These are phyloP conservation scores for Ctenochaetus hawaiiensis DNA, from an alignment of 2,797 vertebrate species.

Conservation along the genomic window DNA sequence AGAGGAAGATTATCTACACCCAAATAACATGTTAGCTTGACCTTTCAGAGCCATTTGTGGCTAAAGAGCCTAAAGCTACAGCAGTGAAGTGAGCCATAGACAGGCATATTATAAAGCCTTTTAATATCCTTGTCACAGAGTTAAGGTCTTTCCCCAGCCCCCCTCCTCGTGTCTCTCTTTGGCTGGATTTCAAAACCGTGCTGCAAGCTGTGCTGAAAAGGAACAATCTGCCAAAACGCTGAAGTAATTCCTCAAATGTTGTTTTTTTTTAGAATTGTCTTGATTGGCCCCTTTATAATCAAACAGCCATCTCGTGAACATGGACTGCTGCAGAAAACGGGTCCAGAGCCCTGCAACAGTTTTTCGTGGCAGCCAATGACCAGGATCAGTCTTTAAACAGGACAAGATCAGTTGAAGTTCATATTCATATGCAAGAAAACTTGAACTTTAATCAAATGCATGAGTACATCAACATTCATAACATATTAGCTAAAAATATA, in stretches of 20 bases:
- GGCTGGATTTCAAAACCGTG: slow-evolving; percentile 50
- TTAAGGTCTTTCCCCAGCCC: slow-evolving; percentile 49
- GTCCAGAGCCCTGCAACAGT: slow-evolving; percentile 29
- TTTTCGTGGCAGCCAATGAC: slow-evolving; percentile 25
- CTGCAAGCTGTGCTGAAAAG: slow-evolving; percentile 49
- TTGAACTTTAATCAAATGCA: slow-evolving; percentile 22
- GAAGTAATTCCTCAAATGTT: slow-evolving; percentile 29
- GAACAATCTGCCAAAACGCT: slow-evolving; percentile 42
- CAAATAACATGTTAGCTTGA: slow-evolving; percentile 67
- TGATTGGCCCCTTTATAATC: slow-evolving; percentile 42
- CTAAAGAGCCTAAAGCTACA: slow-evolving; percentile 55
- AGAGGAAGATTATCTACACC: slow-evolving; percentile 43
- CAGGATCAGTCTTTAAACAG: slow-evolving; percentile 18
- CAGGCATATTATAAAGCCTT: slow-evolving; percentile 53
- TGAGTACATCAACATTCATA: slow-evolving; percentile 12
- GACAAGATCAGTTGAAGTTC: slow-evolving; percentile 21
- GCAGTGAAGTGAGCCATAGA: slow-evolving; percentile 42
- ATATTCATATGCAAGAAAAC: slow-evolving; percentile 22
- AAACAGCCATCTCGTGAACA: slow-evolving; percentile 32
- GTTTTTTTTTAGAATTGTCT: slow-evolving; percentile 16
- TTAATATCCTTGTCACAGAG: slow-evolving; percentile 57
- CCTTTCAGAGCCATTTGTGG: slow-evolving; percentile 61
- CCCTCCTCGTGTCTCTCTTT: slow-evolving; percentile 28
- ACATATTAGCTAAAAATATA: not conserved
- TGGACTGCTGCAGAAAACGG: slow-evolving; percentile 16